Percentiles rank a stretch among this genome's conserved stretches.
phyloP scores from a whole-genome alignment of 2,888 invertebrate species.

The Orthosia gothica region DNA sequence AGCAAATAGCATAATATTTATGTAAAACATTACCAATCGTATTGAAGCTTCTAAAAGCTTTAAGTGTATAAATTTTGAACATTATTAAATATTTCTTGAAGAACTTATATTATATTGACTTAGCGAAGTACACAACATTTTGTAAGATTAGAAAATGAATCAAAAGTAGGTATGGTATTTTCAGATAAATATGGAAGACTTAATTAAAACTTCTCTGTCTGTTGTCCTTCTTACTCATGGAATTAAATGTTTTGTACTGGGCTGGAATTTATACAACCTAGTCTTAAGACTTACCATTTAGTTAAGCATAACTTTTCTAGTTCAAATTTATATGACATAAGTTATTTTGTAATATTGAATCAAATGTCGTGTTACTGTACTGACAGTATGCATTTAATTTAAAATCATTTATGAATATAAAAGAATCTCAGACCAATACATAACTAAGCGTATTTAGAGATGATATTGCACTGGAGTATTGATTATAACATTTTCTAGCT shows the following conservation, averaged over 20 bases:
- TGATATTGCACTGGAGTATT: constrained; percentile 22
- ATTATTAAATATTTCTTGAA: neutral
- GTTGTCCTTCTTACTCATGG: neutral
- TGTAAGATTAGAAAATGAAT: neutral
- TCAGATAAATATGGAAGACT: neutral
- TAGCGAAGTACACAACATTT: constrained; percentile 12
- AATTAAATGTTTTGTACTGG: constrained; percentile 25
- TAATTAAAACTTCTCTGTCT: neutral
- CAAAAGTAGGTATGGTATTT: neutral
- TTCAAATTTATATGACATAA: constrained; percentile 40
- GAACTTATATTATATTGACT: neutral
- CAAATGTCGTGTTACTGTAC: constrained; percentile 10
- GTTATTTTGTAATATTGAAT: constrained; percentile 23
- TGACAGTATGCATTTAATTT: constrained; percentile 22
- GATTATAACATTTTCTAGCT: constrained; percentile 1
- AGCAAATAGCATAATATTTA: constrained; percentile 40
- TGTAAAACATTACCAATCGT: constrained; percentile 5
- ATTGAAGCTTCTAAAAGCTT: constrained; percentile 16
- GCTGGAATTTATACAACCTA: constrained; percentile 29
- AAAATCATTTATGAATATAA: neutral
- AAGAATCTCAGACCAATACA: constrained; percentile 31
- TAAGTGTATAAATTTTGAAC: constrained; percentile 21
- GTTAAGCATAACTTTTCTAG: constrained; percentile 27
- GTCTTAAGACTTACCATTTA: constrained; percentile 43
- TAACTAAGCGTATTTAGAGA: constrained; percentile 20